Evolutionary conservation across 2,888 invertebrate species (phyloP).

Genomic region (Empis stercorea): DNA sequence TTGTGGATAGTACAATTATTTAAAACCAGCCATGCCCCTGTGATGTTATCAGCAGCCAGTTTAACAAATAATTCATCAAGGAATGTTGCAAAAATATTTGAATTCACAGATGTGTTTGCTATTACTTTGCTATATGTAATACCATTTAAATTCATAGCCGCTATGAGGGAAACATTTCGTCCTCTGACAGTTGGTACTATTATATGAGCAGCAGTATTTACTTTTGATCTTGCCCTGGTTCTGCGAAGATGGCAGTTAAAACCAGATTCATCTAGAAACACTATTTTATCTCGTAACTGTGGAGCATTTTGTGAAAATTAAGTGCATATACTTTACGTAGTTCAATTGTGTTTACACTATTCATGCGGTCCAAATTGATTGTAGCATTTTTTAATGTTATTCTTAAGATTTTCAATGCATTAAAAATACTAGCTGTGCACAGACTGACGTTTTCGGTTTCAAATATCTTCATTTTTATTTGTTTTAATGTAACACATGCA

Average conservation of each 20-base stretch:
- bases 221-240: neutral
- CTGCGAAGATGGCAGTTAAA: slow-evolving; percentile 4
- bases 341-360: neutral
- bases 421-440: neutral
- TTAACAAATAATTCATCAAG: neutral
- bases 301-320: slow-evolving; percentile 1
- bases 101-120: neutral
- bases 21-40: neutral
- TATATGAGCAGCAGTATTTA: neutral
- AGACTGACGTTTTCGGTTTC: neutral
- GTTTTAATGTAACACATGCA: slow-evolving; percentile 1
- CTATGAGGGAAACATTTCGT: neutral
- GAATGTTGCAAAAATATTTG: neutral
- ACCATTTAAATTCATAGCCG: neutral
- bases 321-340: neutral
- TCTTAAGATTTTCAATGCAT: neutral
- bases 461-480: slow-evolving; percentile 1
- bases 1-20: neutral
- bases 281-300: neutral
- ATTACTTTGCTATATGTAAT: neutral
- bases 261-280: slow-evolving; percentile 2
- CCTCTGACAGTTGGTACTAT: neutral
- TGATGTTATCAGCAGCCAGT: neutral
- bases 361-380: neutral
- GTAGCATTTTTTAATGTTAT: neutral